A percentile compares a stretch with the other conserved stretches of the same genome.
Evolutionary conservation across 92 coral and sea anemone species (phyloP).

Genomic region (Paramuricea clavata): DNA sequence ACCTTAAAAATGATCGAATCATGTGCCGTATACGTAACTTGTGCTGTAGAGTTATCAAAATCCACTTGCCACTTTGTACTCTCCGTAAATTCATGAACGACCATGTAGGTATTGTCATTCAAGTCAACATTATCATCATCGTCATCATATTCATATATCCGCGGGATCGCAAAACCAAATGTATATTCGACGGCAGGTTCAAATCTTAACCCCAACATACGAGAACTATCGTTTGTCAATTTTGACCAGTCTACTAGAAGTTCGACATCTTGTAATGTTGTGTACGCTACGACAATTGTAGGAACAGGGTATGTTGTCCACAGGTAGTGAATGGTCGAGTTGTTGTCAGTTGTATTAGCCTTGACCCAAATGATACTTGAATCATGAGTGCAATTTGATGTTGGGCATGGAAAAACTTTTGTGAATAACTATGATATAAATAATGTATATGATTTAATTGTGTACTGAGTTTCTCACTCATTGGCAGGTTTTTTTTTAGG

Average conservation of each 20-base stretch:
- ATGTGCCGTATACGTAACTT: constrained; percentile 58
- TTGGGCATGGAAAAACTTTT: not conserved
- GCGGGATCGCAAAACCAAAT: constrained; percentile 78
- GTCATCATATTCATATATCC: constrained; percentile 78
- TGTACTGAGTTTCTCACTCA: not conserved
- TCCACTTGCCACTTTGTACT: not conserved
- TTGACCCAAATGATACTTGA: constrained; percentile 59
- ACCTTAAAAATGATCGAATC: constrained; percentile 74
- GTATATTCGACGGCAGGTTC: constrained; percentile 57
- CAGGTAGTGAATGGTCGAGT: constrained; percentile 82
- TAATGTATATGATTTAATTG: not conserved
- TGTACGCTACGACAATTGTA: constrained; percentile 85
- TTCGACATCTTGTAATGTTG: not conserved
- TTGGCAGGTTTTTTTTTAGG: too few relatives aligned
- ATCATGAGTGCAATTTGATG: not conserved
- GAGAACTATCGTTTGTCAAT: constrained; percentile 1
- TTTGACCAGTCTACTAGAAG: constrained; percentile 39
- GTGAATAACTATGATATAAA: not conserved
- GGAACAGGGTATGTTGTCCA: constrained; percentile 86
- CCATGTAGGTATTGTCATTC: constrained; percentile 17
- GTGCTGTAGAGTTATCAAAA: not conserved
- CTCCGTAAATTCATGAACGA: constrained; percentile 6
- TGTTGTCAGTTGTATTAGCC: constrained; percentile 67
- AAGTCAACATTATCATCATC: constrained; percentile 78
- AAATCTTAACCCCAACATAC: constrained; percentile 55